Conservation (phyloP, 1,140 invertebrate genomes). For the Temnothorax nylanderi region DNA sequence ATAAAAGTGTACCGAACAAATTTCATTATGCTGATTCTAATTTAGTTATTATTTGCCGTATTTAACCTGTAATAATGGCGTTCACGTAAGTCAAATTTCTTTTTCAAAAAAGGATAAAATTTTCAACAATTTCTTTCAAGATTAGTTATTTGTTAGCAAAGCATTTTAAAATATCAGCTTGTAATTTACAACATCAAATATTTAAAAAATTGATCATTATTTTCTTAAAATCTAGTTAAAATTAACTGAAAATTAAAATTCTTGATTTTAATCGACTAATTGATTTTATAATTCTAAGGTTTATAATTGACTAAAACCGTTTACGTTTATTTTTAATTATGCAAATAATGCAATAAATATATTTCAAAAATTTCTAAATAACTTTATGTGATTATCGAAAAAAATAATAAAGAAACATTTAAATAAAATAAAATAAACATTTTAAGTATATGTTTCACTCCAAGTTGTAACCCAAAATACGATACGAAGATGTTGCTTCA, state of each 20-base stretch:
- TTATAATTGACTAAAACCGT: background rate
- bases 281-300: background rate
- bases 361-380: background rate
- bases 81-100: background rate
- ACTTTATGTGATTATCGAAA: background rate
- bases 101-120: background rate
- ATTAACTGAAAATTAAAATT: background rate
- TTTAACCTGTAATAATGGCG: background rate
- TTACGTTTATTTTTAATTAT: background rate
- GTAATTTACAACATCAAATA: background rate
- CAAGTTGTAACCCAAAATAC: background rate
- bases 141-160: background rate
- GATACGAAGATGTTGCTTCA: background rate
- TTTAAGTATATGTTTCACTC: background rate
- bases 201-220: background rate
- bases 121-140: background rate
- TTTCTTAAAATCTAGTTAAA: background rate
- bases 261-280: background rate
- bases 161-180: background rate
- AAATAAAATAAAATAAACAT: background rate
- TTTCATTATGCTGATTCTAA: slow-evolving; percentile 2
- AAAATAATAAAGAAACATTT: background rate
- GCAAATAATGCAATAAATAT: background rate
- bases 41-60: background rate
- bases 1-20: background rate